phyloP scores from a whole-genome alignment of 2,888 invertebrate species.

The Latrodectus elegans region DNA sequence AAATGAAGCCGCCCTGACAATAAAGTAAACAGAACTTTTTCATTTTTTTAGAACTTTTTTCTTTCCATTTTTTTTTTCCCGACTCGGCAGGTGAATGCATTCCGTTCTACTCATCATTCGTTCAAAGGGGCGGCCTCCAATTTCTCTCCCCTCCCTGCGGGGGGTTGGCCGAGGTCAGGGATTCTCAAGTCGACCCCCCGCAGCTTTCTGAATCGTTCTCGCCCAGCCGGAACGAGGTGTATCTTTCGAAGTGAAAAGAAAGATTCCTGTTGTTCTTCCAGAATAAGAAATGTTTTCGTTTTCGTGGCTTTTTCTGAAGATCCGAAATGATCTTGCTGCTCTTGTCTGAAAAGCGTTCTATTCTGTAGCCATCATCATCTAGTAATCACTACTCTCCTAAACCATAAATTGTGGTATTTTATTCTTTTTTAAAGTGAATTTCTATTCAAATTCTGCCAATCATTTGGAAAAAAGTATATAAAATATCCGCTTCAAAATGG shows the following conservation, averaged over 20 bases:
- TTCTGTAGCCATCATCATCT: background rate
- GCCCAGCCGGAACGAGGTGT: slow-evolving; percentile 48
- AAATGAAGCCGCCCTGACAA: slow-evolving; percentile 16
- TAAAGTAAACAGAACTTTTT: slow-evolving; percentile 48
- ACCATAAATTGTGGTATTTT: background rate
- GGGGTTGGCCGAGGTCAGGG: slow-evolving; percentile 9
- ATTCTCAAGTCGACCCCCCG: slow-evolving; percentile 34
- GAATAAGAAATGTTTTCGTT: slow-evolving; percentile 1
- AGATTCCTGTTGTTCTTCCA: slow-evolving; percentile 2
- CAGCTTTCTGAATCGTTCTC: slow-evolving; percentile 53
- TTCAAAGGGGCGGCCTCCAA: slow-evolving; percentile 3
- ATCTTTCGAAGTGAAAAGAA: slow-evolving; percentile 19
- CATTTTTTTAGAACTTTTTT: slow-evolving; percentile 1
- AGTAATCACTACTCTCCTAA: background rate
- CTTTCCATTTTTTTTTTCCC: background rate
- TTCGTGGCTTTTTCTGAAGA: background rate
- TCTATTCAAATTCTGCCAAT: background rate
- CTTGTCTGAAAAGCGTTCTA: background rate
- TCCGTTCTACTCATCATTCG: slow-evolving; percentile 34
- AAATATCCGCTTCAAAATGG: too few relatives aligned
- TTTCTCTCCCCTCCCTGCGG: slow-evolving; percentile 3
- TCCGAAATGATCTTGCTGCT: background rate
- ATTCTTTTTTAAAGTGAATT: background rate
- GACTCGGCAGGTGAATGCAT: slow-evolving; percentile 10
- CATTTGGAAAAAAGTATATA: background rate